Percentiles rank a stretch among this genome's conserved stretches.
phyloP scores from a whole-genome alignment of 2,888 invertebrate genomes.

The Cryptocephalus moraei region DNA sequence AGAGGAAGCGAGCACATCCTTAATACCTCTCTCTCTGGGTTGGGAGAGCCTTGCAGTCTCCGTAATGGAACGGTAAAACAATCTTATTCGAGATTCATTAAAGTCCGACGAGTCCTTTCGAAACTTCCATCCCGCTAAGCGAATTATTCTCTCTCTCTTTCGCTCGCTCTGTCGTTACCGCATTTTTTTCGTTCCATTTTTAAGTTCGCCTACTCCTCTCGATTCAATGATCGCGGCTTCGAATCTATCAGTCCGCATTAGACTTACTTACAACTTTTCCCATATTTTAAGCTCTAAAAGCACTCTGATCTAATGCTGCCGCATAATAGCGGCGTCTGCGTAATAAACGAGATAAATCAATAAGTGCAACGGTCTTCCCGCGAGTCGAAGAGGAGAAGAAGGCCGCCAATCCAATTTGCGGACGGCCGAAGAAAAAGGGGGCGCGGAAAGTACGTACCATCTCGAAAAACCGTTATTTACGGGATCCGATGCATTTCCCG shows the following conservation, averaged over 20 bases:
- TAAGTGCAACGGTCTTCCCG: constrained; percentile 18
- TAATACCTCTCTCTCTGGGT: no score
- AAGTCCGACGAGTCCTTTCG: no score
- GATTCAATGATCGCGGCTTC: constrained; percentile 20
- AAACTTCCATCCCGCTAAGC: no score
- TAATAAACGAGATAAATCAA: constrained; percentile 25
- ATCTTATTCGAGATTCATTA: no score
- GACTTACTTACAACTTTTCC: constrained; percentile 34
- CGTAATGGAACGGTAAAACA: no score
- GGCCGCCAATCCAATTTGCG: constrained; percentile 11
- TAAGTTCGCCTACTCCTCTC: background rate
- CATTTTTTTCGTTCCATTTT: background rate
- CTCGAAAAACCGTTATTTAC: no score
- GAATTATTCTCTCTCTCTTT: background rate
- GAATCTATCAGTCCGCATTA: constrained; percentile 35
- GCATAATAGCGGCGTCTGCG: constrained; percentile 22
- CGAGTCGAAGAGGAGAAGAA: constrained; percentile 4
- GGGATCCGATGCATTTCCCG: no score
- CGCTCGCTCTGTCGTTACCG: constrained; percentile 2
- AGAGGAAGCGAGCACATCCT: background rate
- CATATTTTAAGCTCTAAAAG: constrained; percentile 32
- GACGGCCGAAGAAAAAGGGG: constrained; percentile 11
- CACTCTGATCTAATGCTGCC: constrained; percentile 24
- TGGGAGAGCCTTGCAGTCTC: no score
- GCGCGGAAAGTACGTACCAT: constrained; percentile 7